phyloP scores from a whole-genome alignment of 2,888 invertebrate species.

The Malthinus flaveolus region DNA sequence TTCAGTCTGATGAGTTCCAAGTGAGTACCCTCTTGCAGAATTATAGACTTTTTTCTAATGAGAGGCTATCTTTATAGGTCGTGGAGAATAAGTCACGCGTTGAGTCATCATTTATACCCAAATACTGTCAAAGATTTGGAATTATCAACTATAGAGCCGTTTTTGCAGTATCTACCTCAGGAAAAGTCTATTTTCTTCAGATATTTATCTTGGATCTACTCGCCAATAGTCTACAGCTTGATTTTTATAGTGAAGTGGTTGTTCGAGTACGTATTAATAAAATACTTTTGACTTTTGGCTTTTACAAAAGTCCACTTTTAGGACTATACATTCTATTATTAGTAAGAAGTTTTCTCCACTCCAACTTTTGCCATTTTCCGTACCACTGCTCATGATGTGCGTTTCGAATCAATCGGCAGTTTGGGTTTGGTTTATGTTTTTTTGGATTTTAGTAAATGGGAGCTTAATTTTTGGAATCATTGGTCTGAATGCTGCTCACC shows the following conservation, averaged over 20 bases:
- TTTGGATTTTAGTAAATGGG: conserved; percentile 62
- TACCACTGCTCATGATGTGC: conserved; percentile 31
- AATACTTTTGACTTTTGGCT: background rate
- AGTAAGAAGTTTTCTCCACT: background rate
- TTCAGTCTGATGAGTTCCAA: conserved; percentile 64
- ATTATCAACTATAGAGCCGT: conserved; percentile 68
- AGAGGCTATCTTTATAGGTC: conserved; percentile 58
- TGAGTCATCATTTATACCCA: conserved; percentile 79
- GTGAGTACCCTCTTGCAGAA: no score
- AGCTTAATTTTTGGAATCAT: conserved; percentile 67
- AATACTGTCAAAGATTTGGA: conserved; percentile 77
- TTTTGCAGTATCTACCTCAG: conserved; percentile 64
- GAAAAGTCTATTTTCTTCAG: conserved; percentile 50
- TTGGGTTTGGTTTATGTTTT: conserved; percentile 58
- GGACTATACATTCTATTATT: background rate
- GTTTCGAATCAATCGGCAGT: conserved; percentile 35
- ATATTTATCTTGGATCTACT: conserved; percentile 29
- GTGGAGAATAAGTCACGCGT: conserved; percentile 73
- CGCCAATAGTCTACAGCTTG: conserved; percentile 27
- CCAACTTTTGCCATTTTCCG: conserved; percentile 35
- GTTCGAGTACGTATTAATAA: conserved; percentile 25
- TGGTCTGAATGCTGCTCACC: conserved; percentile 76
- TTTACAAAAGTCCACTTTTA: background rate
- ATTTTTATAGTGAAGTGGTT: conserved; percentile 25
- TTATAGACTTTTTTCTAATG: no score